phyloP scores from a whole-genome alignment of 2,113 vertebrate genomes.

The Sinocyclocheilus grahami region DNA sequence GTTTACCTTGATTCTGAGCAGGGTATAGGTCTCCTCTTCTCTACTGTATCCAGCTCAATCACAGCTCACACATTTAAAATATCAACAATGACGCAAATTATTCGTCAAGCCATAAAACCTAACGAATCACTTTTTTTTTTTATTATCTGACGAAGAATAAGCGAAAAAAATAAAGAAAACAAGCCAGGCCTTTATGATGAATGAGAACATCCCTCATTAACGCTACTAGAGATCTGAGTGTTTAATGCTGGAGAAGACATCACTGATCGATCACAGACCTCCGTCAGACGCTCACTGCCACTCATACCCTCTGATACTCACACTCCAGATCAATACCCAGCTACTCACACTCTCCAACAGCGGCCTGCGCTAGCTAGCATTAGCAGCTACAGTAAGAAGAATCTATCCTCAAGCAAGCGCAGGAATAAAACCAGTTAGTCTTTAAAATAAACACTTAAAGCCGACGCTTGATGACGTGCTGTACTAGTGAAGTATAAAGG shows the following conservation, averaged over 20 bases:
- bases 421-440: background rate
- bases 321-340: background rate
- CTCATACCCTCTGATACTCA: background rate
- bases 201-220: constrained; percentile 16
- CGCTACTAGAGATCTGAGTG: background rate
- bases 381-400: constrained; percentile 27
- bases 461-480: background rate
- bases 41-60: background rate
- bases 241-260: constrained; percentile 17
- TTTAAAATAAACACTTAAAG: background rate
- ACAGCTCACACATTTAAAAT: constrained; percentile 4
- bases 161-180: background rate
- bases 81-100: background rate
- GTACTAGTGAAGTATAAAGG: background rate
- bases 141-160: background rate
- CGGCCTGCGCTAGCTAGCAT: constrained; percentile 41
- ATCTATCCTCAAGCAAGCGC: background rate
- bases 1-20: constrained; percentile 20
- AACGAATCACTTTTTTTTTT: background rate
- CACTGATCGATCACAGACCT: background rate
- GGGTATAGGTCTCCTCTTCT: background rate
- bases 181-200: constrained; percentile 11
- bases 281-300: background rate
- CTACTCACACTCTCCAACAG: background rate
- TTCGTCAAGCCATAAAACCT: constrained; percentile 12